phyloP scores from a whole-genome alignment of 2,888 invertebrate species.

The Anoncus sp. region DNA sequence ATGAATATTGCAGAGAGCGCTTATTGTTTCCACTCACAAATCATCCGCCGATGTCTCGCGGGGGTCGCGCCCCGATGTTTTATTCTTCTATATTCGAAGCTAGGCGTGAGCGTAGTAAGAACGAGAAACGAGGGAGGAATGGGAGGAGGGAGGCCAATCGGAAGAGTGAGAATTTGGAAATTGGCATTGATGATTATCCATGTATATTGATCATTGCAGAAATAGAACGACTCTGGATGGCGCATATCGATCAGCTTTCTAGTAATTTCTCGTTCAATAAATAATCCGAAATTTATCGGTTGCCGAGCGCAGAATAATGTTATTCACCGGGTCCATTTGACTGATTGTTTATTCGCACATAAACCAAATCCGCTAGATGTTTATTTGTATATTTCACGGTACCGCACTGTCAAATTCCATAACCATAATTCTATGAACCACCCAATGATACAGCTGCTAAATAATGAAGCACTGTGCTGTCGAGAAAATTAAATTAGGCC shows the following conservation, averaged over 20 bases:
- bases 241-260: conserved; percentile 1
- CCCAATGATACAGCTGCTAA: conserved; percentile 76
- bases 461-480: conserved; percentile 78
- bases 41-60: conserved; percentile 82
- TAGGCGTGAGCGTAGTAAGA: conserved; percentile 45
- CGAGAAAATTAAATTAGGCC: conserved; percentile 80
- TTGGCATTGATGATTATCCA: conserved; percentile 46
- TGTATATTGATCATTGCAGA: conserved; percentile 12
- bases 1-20: conserved; percentile 82
- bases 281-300: conserved; percentile 51
- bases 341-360: conserved; percentile 18
- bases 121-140: conserved; percentile 11
- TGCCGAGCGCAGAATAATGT: conserved; percentile 64
- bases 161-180: conserved; percentile 20
- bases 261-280: conserved; percentile 4
- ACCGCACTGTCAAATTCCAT: conserved; percentile 74
- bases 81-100: conserved; percentile 77
- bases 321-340: conserved; percentile 48
- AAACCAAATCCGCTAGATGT: conserved; percentile 51
- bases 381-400: conserved; percentile 34
- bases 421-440: conserved; percentile 80
- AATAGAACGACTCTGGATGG: neutral
- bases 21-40: conserved; percentile 83
- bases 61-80: conserved; percentile 79
- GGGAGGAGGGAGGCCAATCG: conserved; percentile 42